phyloP scores from a whole-genome alignment of 23 tunicate genomes.

The Halocynthia aurantium region DNA sequence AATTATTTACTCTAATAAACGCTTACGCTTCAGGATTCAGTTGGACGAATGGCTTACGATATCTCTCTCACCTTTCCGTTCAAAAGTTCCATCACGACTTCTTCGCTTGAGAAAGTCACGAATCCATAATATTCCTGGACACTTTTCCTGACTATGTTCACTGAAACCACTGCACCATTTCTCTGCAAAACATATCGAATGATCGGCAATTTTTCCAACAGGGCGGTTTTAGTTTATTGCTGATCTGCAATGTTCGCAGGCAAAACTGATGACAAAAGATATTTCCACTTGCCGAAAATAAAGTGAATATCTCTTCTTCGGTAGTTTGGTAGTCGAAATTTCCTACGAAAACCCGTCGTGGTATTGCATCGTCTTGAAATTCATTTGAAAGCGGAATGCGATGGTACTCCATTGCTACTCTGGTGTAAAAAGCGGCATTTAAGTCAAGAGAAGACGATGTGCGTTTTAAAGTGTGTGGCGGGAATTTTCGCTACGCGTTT shows the following conservation, averaged over 20 bases:
- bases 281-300: slow-evolving; percentile 2
- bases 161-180: background rate
- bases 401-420: no score
- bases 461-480: no score
- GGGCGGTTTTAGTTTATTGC: background rate
- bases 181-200: slow-evolving; percentile 5
- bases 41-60: background rate
- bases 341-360: slow-evolving; percentile 19
- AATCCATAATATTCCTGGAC: slow-evolving; percentile 20
- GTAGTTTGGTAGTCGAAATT: slow-evolving; percentile 27
- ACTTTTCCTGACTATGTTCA: slow-evolving; percentile 23
- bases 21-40: background rate
- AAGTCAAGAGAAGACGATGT: no score
- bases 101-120: background rate
- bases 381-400: no score
- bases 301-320: slow-evolving; percentile 5
- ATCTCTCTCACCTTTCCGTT: slow-evolving; percentile 12
- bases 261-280: no score
- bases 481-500: no score
- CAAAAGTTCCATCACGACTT: background rate
- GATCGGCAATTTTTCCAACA: background rate
- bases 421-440: no score
- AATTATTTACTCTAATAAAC: background rate
- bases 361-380: slow-evolving; percentile 9
- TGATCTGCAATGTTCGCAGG: no score